These are phyloP conservation scores for Zootoca vivipara DNA, from an alignment of 2,113 vertebrate species.

Conservation along the genomic window DNA sequence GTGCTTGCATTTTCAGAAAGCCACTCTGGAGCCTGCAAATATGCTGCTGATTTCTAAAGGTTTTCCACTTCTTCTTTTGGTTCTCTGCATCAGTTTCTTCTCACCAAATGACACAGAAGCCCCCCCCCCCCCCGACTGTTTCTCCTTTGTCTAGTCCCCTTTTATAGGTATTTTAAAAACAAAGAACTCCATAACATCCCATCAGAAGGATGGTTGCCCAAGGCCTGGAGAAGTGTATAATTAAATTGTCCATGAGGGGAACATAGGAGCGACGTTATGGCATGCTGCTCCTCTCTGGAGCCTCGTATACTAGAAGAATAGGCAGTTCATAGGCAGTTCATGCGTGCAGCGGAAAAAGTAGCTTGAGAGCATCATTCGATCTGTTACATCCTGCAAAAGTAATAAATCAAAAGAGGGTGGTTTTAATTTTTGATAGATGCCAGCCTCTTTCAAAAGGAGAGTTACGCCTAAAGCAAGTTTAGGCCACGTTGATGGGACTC, in stretches of 20 bases:
- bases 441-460: neutral
- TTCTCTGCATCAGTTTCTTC: neutral
- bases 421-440: neutral
- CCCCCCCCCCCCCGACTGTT: neutral
- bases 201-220: accelerated
- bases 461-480: neutral
- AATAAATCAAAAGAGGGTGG: neutral
- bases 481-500: too few species aligned
- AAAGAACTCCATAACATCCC: neutral
- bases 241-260: neutral
- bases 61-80: neutral
- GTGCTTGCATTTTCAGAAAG: neutral
- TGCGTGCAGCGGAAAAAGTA: neutral
- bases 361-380: neutral
- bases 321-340: neutral
- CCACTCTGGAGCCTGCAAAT: neutral
- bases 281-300: neutral
- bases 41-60: neutral
- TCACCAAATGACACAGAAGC: neutral
- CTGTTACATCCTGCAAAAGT: neutral
- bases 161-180: neutral
- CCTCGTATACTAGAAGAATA: neutral
- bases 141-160: accelerated
- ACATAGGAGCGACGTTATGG: neutral
- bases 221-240: neutral